Percentiles rank a stretch among this genome's conserved stretches.
Evolutionary conservation across 2,888 invertebrate species (phyloP).

Genomic region (Pheosia tremula): DNA sequence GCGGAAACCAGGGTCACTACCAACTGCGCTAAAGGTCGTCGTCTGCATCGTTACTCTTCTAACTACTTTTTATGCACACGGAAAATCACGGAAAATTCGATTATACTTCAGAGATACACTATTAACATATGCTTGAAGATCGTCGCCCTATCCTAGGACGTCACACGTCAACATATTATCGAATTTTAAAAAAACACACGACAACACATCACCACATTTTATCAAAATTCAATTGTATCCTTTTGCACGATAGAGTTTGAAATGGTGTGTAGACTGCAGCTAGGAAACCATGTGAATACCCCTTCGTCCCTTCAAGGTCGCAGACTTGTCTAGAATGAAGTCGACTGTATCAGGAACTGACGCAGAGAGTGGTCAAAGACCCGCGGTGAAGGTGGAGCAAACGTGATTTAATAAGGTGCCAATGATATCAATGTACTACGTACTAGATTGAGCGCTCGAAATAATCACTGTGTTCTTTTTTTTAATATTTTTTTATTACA

Average conservation of each 20-base stretch:
- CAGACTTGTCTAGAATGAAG: constrained; percentile 16
- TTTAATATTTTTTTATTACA: no score
- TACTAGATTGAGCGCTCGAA: no score
- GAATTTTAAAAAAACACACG: not conserved
- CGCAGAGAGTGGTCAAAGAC: constrained; percentile 10
- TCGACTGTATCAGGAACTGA: constrained; percentile 9
- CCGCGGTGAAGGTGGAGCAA: constrained; percentile 6
- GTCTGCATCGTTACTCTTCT: no score
- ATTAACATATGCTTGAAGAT: not conserved
- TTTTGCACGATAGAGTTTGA: not conserved
- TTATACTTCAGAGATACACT: no score
- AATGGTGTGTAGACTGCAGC: not conserved
- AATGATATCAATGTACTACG: no score
- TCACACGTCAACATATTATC: not conserved
- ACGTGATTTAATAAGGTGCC: not conserved
- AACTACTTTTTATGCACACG: no score
- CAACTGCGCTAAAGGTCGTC: no score
- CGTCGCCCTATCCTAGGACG: not conserved
- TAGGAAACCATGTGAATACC: constrained; percentile 26
- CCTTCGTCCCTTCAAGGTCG: constrained; percentile 27
- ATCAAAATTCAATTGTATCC: not conserved
- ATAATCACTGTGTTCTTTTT: no score
- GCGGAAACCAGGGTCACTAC: no score
- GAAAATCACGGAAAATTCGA: no score
- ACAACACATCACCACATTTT: not conserved